Evolutionary conservation across 2,888 invertebrate species (phyloP), one percentile per base, ranked within the genome.

Genomic region (Drosophila sordidapex): DNA sequence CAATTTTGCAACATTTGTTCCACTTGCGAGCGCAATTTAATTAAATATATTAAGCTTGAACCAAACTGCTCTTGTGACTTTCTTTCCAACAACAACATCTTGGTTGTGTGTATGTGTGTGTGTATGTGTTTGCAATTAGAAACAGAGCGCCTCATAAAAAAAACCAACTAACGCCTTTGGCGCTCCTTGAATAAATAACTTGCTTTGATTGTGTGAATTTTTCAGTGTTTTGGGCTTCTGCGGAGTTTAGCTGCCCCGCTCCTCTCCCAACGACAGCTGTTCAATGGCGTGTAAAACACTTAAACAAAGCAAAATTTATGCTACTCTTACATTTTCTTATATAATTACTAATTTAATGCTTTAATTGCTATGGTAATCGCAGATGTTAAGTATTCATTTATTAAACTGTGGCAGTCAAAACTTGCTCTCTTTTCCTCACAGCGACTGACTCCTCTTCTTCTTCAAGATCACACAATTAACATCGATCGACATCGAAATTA

Each of bases 171-270:
- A 66, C 67, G 66, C 27, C 48, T 54, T 31, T 31, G 56, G 18
- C 54, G 54, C 11, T 66, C 48, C 67, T 56, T 21, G 13, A 56
- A 66, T 66, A 67, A 33, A 67, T 49, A 67, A 60, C 51, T 69
- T 59, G 68, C 72, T 70, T 72, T 81, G 81, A 72, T 81, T 83
- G 65, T 71, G 64, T 79, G 65, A 31, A 67, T 79, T 78, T 71
- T 68, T 33, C 27, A 46, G 33, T 25, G 36, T 36, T 53, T 46
- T 25, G 27, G 33, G 31, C 18, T 38, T 65, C 25, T 15, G n/a
- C 6, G 11, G 35, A 65, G 33, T 33, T 40, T 13, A 21, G 21
- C 13, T 25, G 46, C 46, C 46, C 4, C 25, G 13, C 21, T 15
- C 15, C 21, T 4, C 15, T 46, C 4, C 25, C 0, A 15, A 46